A percentile compares a stretch with the other conserved stretches of the same genome.
Evolutionary conservation across 2,797 vertebrate genomes (phyloP).

Genomic region (Coluber constrictor): DNA sequence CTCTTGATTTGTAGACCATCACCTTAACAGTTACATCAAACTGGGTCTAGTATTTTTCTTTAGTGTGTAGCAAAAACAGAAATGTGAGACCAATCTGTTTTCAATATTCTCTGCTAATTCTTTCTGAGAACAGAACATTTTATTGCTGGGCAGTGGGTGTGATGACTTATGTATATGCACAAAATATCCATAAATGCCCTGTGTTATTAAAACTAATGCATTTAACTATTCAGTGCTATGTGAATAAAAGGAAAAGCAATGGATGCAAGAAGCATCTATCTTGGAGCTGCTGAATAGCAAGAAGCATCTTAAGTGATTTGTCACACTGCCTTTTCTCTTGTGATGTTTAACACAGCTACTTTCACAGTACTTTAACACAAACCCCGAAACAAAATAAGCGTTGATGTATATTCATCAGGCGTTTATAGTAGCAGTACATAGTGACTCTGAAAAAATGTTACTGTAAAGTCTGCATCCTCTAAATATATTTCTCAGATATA

Average conservation of each 20-base stretch:
- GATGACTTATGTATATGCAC: neutral
- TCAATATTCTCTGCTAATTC: neutral
- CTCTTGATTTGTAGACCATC: neutral
- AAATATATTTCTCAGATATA: neutral
- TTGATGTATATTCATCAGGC: neutral
- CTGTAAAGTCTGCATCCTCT: neutral
- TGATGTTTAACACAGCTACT: neutral
- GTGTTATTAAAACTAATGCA: neutral
- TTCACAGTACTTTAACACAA: neutral
- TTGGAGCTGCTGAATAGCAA: neutral
- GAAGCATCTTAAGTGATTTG: neutral
- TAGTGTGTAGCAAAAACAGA: neutral
- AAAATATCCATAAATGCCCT: neutral
- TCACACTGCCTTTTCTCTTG: neutral
- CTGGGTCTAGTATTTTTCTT: neutral
- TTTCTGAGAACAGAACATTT: neutral
- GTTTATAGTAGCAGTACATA: neutral
- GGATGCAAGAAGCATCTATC: neutral
- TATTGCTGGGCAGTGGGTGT: neutral
- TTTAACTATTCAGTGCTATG: neutral
- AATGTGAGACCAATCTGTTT: neutral
- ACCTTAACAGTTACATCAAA: neutral
- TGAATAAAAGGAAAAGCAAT: neutral
- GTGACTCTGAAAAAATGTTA: neutral
- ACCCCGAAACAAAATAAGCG: neutral